Evolutionary conservation across 2,113 vertebrate genomes (phyloP).

Genomic region (Neolamprologus caudopunctatus): DNA sequence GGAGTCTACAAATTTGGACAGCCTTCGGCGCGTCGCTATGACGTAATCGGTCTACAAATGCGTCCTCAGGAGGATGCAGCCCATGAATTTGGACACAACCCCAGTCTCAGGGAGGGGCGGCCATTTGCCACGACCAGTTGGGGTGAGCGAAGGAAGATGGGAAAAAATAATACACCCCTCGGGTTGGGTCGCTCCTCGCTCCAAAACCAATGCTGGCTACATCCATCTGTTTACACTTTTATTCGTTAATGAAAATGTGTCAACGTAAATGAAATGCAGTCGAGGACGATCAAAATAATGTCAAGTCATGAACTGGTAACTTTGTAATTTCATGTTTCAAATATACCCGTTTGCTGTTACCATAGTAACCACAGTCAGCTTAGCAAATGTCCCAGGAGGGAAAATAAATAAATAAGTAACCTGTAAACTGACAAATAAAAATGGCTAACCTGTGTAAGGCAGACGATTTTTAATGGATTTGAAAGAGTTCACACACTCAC

Average conservation of each 20-base stretch:
- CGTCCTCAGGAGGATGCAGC: no score
- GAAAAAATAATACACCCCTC: background rate
- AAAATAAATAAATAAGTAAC: background rate
- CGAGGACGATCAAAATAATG: background rate
- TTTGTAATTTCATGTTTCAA: background rate
- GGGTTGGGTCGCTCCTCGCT: accelerated
- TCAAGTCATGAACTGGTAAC: background rate
- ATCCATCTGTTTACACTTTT: background rate
- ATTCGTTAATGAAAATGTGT: accelerated
- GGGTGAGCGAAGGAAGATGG: background rate
- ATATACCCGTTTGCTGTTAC: background rate
- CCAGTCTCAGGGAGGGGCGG: background rate
- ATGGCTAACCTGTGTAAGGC: background rate
- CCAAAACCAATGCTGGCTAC: background rate
- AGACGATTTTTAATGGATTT: background rate
- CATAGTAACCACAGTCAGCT: background rate
- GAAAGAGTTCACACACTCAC: accelerated
- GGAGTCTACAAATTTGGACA: no score
- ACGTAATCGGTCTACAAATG: no score
- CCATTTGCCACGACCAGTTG: background rate
- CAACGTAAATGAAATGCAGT: background rate
- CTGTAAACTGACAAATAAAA: background rate
- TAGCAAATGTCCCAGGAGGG: background rate
- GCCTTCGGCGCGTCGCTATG: no score
- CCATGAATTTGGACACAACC: no score